Evolutionary conservation across 2,797 vertebrate genomes (phyloP).

Genomic region (Rhadinocentrus ornatus): DNA sequence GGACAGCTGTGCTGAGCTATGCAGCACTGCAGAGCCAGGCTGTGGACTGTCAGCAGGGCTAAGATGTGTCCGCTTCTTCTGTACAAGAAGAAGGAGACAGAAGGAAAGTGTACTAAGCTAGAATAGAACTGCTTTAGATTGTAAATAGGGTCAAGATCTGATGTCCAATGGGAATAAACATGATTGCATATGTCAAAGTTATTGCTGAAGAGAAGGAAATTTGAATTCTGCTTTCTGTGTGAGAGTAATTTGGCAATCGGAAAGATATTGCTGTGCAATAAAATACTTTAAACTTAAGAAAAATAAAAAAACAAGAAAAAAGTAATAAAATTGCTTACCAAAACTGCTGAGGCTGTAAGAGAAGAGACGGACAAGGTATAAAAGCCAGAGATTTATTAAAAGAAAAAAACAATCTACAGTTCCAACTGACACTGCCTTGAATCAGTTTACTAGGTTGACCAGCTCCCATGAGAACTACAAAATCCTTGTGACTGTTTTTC

Average conservation of each 20-base stretch:
- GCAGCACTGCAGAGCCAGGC: conserved; percentile 67
- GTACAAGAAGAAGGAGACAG: conserved; percentile 18
- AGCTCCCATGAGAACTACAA: not conserved
- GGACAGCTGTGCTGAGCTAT: conserved; percentile 82
- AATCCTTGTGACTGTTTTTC: not conserved
- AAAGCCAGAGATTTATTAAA: not conserved
- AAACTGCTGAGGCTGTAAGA: not conserved
- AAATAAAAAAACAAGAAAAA: no score
- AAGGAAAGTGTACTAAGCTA: conserved; percentile 10
- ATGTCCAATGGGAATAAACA: not conserved
- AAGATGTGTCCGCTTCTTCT: conserved; percentile 56
- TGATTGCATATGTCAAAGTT: not conserved
- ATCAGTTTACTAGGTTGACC: not conserved
- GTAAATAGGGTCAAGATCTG: not conserved
- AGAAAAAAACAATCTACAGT: not conserved
- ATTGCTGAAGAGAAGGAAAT: not conserved
- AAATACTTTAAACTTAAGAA: not conserved
- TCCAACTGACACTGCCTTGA: not conserved
- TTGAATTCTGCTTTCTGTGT: not conserved
- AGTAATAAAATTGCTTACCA: no score
- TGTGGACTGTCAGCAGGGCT: conserved; percentile 66
- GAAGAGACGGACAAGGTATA: no score
- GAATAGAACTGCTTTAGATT: not conserved
- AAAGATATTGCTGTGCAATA: not conserved
- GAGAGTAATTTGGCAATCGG: not conserved